Evolutionary conservation across 1,140 invertebrate species (phyloP), one percentile per base, ranked within the genome.

Genomic region (Phenacoccus solenopsis): DNA sequence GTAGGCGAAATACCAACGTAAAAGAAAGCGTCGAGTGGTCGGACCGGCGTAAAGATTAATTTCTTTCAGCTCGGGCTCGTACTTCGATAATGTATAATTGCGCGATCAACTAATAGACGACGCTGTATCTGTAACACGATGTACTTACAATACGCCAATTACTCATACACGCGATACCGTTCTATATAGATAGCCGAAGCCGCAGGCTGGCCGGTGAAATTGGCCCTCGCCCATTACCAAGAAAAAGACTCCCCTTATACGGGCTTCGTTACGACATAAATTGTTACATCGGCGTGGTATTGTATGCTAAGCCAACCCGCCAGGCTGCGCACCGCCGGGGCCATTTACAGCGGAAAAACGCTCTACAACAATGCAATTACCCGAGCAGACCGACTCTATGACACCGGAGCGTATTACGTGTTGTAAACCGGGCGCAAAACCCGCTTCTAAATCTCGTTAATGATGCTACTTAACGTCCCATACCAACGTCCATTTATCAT

Each of bases 401-500:
- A n/a, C n/a, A n/a, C n/a, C n/a, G 16, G 38, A 10, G 16, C 3
- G 16, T 49, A 32, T 49, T n/a, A n/a, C 38, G n/a, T n/a, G n/a
- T 49, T 49, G 38, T 49, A 49, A 9, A 49, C 13, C 38, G 13
- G 20, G 38, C 20, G n/a, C n/a, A n/a, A 49, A 49, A 49, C 38
- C 38, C 12, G 38, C 12, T 49, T 9, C 38, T 49, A 49, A 49
- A 49, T 49, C 38, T 49, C 38, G 38, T 49, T 49, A 49, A 49
- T 49, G 38, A 49, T 49, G 38, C 38, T 49, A 49, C 38, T 49
- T 49, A 49, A 49, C 38, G 38, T 49, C 38, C n/a, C 38, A n/a
- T 49, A 49, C 20, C 38, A 49, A 49, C 38, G 20, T 49, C 38
- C 38, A 49, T 49, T 49, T 49, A 49, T 49, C 38, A 49, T 49